These are phyloP conservation scores for Halichoeres trimaculatus DNA, from an alignment of 2,113 vertebrate species.

Conservation along the genomic window DNA sequence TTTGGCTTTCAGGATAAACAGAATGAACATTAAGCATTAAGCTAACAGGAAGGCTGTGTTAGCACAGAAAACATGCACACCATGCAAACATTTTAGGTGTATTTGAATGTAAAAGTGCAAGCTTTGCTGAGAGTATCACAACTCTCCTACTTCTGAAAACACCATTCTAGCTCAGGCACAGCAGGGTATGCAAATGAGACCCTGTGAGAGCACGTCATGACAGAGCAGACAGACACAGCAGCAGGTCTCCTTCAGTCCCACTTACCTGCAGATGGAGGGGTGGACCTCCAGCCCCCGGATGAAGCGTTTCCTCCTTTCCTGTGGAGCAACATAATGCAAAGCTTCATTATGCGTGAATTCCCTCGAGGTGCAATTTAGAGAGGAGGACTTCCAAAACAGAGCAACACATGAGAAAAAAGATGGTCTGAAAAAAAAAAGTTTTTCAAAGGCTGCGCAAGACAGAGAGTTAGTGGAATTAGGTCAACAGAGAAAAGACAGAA, in stretches of 20 bases:
- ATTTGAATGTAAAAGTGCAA: not conserved
- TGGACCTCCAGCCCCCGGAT: slow-evolving; percentile 91
- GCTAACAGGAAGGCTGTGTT: not conserved
- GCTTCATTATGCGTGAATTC: slow-evolving; percentile 55
- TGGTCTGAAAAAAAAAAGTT: slow-evolving; percentile 9
- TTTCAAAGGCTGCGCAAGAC: slow-evolving; percentile 32
- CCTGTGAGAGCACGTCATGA: slow-evolving; percentile 7
- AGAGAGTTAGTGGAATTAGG: slow-evolving; percentile 36
- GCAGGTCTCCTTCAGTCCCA: slow-evolving; percentile 30
- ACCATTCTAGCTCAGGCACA: not conserved
- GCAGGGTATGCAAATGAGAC: slow-evolving; percentile 11
- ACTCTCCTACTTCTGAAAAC: not conserved
- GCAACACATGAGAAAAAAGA: slow-evolving; percentile 45
- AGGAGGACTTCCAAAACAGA: slow-evolving; percentile 42
- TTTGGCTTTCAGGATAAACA: slow-evolving; percentile 83
- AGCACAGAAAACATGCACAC: slow-evolving; percentile 3
- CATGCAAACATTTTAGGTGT: not conserved
- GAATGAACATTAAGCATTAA: slow-evolving; percentile 52
- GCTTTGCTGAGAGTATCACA: slow-evolving; percentile 7
- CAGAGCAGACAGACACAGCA: slow-evolving; percentile 21
- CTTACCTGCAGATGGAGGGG: slow-evolving; percentile 94
- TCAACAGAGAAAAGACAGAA: not conserved
- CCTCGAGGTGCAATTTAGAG: slow-evolving; percentile 60
- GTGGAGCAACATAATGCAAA: slow-evolving; percentile 68
- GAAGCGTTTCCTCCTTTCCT: slow-evolving; percentile 92